Evolutionary conservation across 92 coral and sea anemone genomes (phyloP).

Genomic region (Porites lobata): DNA sequence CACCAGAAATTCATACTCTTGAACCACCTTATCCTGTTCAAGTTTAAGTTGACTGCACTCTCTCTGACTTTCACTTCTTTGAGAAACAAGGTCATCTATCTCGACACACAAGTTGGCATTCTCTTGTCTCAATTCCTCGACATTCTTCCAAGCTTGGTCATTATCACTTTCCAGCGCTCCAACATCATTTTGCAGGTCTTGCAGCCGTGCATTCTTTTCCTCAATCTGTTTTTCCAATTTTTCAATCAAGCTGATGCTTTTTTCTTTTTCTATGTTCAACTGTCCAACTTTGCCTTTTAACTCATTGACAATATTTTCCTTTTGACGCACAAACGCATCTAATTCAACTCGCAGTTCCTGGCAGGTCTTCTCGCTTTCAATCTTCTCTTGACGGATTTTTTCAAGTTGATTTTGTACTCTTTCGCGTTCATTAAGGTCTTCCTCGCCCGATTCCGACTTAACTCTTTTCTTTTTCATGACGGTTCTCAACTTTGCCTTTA

Average conservation of each 20-base stretch:
- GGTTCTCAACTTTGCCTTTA: slow-evolving; percentile 62
- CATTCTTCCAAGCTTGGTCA: slow-evolving; percentile 49
- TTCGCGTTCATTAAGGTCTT: slow-evolving; percentile 29
- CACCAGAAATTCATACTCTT: slow-evolving; percentile 5
- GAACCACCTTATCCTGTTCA: slow-evolving; percentile 8
- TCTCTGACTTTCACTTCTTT: slow-evolving; percentile 13
- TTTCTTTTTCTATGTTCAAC: slow-evolving; percentile 62
- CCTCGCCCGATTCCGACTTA: slow-evolving; percentile 34
- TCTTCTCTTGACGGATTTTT: slow-evolving; percentile 47
- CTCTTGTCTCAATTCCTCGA: slow-evolving; percentile 64
- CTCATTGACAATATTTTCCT: slow-evolving; percentile 64
- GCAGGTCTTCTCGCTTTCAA: slow-evolving; percentile 70
- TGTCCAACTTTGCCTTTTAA: slow-evolving; percentile 58
- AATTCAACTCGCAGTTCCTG: slow-evolving; percentile 77
- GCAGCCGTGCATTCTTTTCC: slow-evolving; percentile 73
- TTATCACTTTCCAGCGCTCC: slow-evolving; percentile 27
- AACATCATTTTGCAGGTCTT: slow-evolving; percentile 42
- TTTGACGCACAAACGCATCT: slow-evolving; percentile 73
- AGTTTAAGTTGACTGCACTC: not conserved
- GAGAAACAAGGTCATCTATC: slow-evolving; percentile 27
- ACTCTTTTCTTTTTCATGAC: slow-evolving; percentile 43
- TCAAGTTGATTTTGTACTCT: slow-evolving; percentile 53
- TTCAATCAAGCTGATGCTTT: slow-evolving; percentile 42
- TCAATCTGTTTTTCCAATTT: slow-evolving; percentile 48
- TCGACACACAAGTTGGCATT: slow-evolving; percentile 26